Conservation (phyloP, 1,140 invertebrate genomes). For the Lutraria rhynchaena region DNA sequence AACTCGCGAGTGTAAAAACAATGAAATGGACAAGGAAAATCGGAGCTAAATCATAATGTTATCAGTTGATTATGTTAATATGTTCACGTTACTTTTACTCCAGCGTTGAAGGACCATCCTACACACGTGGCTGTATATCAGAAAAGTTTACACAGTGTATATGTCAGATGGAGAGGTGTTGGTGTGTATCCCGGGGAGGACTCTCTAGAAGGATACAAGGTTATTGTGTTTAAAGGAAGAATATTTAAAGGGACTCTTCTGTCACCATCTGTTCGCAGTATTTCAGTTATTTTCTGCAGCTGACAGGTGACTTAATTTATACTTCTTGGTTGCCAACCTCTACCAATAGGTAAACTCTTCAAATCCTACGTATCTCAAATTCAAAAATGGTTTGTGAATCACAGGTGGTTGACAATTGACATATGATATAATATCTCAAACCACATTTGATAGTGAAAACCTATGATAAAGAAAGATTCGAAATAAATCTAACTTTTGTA, state of each 20-base stretch:
- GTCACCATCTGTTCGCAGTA: not conserved
- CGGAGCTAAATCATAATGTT: no score
- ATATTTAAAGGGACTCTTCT: not conserved
- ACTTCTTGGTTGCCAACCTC: not conserved
- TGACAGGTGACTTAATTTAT: not conserved
- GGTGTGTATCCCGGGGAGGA: constrained; percentile 13
- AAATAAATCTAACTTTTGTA: not conserved
- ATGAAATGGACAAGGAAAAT: no score
- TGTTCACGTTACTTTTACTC: not conserved
- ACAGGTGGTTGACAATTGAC: not conserved
- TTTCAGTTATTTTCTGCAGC: not conserved
- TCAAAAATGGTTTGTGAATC: not conserved
- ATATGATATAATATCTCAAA: no score
- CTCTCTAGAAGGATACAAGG: constrained; percentile 51
- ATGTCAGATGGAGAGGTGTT: constrained; percentile 30
- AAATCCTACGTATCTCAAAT: not conserved
- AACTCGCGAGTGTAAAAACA: no score
- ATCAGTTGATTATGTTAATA: no score
- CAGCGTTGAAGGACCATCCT: constrained; percentile 31
- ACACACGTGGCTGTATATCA: constrained; percentile 15
- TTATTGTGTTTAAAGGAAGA: not conserved
- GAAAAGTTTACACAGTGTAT: constrained; percentile 3
- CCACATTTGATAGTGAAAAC: not conserved
- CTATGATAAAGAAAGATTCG: not conserved
- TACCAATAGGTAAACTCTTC: not conserved